Conservation (phyloP, 2,888 invertebrate species). For the Artemia sp. region DNA sequence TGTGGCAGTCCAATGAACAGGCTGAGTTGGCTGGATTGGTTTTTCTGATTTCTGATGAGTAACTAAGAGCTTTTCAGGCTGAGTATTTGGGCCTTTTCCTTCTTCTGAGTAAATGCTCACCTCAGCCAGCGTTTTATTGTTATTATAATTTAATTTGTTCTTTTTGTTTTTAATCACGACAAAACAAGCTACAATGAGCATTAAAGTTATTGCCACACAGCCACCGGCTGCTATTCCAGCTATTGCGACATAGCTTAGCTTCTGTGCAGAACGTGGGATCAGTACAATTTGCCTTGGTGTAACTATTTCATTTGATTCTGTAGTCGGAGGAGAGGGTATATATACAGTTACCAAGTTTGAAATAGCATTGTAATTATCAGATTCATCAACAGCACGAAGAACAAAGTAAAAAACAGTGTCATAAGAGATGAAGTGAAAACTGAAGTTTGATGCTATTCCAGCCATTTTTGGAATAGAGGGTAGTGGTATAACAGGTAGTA, state of each 20-base stretch:
- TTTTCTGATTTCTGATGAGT: neutral
- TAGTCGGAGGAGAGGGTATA: slow-evolving; percentile 38
- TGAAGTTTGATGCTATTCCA: slow-evolving; percentile 39
- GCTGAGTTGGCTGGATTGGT: slow-evolving; percentile 31
- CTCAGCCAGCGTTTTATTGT: neutral
- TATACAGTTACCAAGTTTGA: slow-evolving; percentile 41
- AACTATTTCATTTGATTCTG: slow-evolving; percentile 35
- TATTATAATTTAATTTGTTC: slow-evolving; percentile 3
- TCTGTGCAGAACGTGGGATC: slow-evolving; percentile 5
- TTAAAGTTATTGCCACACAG: slow-evolving; percentile 23
- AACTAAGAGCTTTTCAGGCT: slow-evolving; percentile 10
- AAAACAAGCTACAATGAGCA: slow-evolving; percentile 22
- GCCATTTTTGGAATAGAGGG: slow-evolving; percentile 32
- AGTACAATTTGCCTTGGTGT: slow-evolving; percentile 26
- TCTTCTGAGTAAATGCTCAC: neutral
- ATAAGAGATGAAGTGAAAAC: slow-evolving; percentile 36
- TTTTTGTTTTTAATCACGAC: slow-evolving; percentile 15
- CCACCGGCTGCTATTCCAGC: slow-evolving; percentile 24
- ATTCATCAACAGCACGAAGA: slow-evolving; percentile 36
- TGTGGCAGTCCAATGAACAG: slow-evolving; percentile 43
- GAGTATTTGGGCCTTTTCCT: neutral
- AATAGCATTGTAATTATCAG: slow-evolving; percentile 32
- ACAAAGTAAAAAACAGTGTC: slow-evolving; percentile 40
- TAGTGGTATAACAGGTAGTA: slow-evolving; percentile 19
- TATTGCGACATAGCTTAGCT: slow-evolving; percentile 15